These are phyloP conservation scores for Oreochromis tanganicae DNA, from an alignment of 2,113 vertebrate species.

Conservation along the genomic window DNA sequence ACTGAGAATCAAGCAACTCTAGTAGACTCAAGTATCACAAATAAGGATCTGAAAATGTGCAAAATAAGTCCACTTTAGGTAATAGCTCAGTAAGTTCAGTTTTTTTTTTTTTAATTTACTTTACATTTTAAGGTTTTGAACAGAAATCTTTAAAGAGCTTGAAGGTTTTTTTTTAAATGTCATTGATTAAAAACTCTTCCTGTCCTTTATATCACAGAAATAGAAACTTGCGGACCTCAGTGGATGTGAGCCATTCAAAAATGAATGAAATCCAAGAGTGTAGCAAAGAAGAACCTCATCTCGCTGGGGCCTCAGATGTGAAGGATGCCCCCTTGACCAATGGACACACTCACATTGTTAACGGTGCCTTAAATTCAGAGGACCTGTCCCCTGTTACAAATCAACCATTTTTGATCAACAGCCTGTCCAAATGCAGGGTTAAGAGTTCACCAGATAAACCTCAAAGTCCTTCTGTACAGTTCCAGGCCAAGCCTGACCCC, in stretches of 20 bases:
- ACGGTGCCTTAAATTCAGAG: constrained; percentile 94
- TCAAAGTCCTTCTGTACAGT: constrained; percentile 17
- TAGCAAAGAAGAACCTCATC: constrained; percentile 42
- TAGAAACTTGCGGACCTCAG: constrained; percentile 70
- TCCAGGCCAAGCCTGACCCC: constrained; percentile 29
- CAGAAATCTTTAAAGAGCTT: neutral
- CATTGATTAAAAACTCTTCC: neutral
- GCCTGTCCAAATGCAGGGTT: constrained; percentile 5
- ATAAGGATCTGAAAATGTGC: neutral
- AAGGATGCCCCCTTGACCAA: constrained; percentile 78
- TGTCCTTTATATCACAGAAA: constrained; percentile 73
- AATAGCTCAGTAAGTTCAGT: neutral
- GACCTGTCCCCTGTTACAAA: constrained; percentile 66
- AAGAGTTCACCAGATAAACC: constrained; percentile 21
- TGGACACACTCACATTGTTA: constrained; percentile 77
- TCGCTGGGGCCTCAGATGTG: constrained; percentile 42
- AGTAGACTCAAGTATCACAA: neutral
- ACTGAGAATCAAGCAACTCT: neutral
- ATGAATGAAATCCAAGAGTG: constrained; percentile 74
- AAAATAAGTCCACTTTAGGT: neutral
- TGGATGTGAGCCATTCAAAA: constrained; percentile 67
- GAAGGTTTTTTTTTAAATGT: neutral
- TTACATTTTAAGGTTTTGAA: neutral
- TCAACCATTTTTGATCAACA: constrained; percentile 30
- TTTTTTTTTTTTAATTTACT: neutral